Evolutionary conservation across 1,140 invertebrate genomes (phyloP), one percentile per base, ranked within the genome.

Genomic region (Plectus sambesii): DNA sequence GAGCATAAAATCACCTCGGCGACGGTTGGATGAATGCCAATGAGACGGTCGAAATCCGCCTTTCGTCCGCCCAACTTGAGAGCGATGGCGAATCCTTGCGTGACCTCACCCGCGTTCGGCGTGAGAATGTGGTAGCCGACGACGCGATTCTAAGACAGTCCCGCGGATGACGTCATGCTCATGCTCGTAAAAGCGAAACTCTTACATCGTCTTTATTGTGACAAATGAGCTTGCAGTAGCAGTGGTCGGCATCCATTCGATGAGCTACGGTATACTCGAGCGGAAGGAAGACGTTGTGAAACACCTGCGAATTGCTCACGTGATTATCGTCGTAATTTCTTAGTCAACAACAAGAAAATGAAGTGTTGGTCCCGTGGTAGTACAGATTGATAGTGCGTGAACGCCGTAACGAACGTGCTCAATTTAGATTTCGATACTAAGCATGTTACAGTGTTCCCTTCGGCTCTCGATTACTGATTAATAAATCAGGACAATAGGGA

Each of bases 91-190:
- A 89, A 93, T 51, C 89, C 90, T 77, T 97, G 92, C 44, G 92
- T 93, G 33, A 97, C 82, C 77, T 98, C 93, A 22, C 92, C 92
- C 41, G 92, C 90, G 68, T 88, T 82, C 1, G 92, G 90, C 5
- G 90, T 88, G 39, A 92, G 71, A 62, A 92, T 88, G 74, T 98
- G 93, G 66, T 97, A 81, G 3, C 93, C 93, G 42, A 97, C 71
- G 15, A 98, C 81, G 59, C 77, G 78, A 69, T 93, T 83, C 72
- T 79, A 53, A 15, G 65, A 63, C 44, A 51, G 35, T 43, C 42
- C 26, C 26, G 9, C 17, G 2, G 25, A 15, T 12, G 35, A 15
- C 17, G 2, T 24, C 3, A 39, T 20, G 49, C 24, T 38, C 3
- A 33, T 2, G 15, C 48, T 2, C 2, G 23, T 6, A 49, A 38